A percentile compares a stretch with the other conserved stretches of the same genome.
phyloP scores from a whole-genome alignment of 2,113 vertebrate species.

The Gallinago undulata region DNA sequence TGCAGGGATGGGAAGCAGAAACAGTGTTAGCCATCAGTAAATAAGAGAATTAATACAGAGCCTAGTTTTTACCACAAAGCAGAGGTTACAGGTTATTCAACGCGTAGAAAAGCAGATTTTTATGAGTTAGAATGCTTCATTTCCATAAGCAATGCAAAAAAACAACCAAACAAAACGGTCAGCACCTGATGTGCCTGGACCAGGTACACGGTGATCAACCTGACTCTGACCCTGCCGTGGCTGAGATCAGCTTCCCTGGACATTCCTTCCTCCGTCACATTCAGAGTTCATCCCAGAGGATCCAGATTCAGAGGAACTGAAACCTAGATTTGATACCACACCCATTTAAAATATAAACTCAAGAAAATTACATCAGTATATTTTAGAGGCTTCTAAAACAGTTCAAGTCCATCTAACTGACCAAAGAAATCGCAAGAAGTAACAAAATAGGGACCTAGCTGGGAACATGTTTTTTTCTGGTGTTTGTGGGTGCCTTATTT shows the following conservation, averaged over 20 bases:
- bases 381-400: not conserved
- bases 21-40: not conserved
- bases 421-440: not conserved
- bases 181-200: not conserved
- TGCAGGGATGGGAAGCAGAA: not conserved
- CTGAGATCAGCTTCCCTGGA: not conserved
- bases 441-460: not conserved
- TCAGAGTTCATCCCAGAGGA: not conserved
- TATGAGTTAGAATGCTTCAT: not conserved
- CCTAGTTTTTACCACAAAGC: not conserved
- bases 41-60: not conserved
- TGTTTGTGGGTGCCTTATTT: not conserved
- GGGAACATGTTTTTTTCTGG: not conserved
- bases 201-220: fast-evolving
- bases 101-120: not conserved
- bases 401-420: not conserved
- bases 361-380: not conserved
- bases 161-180: not conserved
- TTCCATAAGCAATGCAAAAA: not conserved
- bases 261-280: not conserved
- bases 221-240: not conserved
- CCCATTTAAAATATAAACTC: not conserved
- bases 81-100: not conserved
- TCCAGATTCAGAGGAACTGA: not conserved
- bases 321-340: not conserved